Evolutionary conservation across 64 coral and sea anemone species (phyloP), one percentile per base, ranked within the genome.

Genomic region (Platygyra sinensis): DNA sequence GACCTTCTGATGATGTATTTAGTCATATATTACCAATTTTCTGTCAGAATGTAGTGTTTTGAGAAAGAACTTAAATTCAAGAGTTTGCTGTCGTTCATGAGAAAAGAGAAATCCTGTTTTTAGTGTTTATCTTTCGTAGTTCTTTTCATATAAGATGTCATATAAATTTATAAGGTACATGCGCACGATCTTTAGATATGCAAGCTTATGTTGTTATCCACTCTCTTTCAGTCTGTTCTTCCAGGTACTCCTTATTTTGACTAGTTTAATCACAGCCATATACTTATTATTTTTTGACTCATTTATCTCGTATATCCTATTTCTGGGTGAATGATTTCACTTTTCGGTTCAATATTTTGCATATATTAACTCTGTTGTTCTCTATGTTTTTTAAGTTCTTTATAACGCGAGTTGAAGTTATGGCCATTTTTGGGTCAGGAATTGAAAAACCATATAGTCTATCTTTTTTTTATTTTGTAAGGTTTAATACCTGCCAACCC

Each of bases 241-340:
- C 42, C 7, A 46, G 42, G 18, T 25, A 25, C 25, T n/a, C 6
- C 25, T 6, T 22, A 25, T 12, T 69, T 27, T 28, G 25, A 27
- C 22, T 69, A 69, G 65, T n/a, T n/a, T 7, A n/a, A 69, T 69
- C 65, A 24, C 65, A 67, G 63, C 19, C 17, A 25, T 67, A 69
- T 69, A n/a, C 8, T 69, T 69, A n/a, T n/a, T n/a, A n/a, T 69
- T 69, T 25, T 69, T 7, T 27, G 22, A 17, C 22, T 18, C 20
- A 5, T 87, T 4, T 30, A 6, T 33, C 30, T 2, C 30, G 2
- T 42, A 59, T 39, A 57, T 30, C 76, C 76, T 55, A 18, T 79
- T 79, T 79, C 76, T 79, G 76, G 22, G n/a, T 79, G 76, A 55
- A 55, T 57, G 76, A 79, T 13, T 28, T 25, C 11, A 20, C 57